Conservation (phyloP, 2,113 vertebrate species). For the Neofelis nebulosa region DNA sequence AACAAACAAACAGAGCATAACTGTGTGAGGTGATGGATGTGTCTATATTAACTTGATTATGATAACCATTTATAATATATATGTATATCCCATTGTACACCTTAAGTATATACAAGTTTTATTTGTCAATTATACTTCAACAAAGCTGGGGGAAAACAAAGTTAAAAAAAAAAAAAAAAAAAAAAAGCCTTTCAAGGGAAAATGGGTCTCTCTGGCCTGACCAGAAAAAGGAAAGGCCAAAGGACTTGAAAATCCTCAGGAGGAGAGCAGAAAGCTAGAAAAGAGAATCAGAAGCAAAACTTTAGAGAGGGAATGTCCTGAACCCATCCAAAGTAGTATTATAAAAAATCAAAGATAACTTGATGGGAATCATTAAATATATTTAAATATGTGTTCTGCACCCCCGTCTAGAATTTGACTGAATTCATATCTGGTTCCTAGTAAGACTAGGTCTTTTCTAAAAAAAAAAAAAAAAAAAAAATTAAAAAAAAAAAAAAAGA, state of each 20-base stretch:
- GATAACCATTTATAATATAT: neutral
- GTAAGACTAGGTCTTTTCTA: neutral
- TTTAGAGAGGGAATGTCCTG: neutral
- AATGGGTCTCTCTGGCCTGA: neutral
- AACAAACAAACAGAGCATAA: neutral
- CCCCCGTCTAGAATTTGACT: neutral
- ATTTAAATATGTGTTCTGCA: neutral
- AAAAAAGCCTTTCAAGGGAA: neutral
- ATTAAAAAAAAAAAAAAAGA: no score
- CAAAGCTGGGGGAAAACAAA: neutral
- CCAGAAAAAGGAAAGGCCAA: neutral
- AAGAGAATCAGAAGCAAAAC: neutral
- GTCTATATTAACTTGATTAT: neutral
- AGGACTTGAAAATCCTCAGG: neutral
- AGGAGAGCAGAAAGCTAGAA: no score
- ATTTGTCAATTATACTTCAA: neutral
- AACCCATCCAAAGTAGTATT: neutral
- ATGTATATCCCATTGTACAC: neutral
- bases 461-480: no score
- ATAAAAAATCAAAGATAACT: neutral
- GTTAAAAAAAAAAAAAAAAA: neutral
- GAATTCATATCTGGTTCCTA: neutral
- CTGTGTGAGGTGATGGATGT: neutral
- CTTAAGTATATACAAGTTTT: neutral
- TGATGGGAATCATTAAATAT: neutral